Evolutionary conservation across 2,888 invertebrate genomes (phyloP).

Genomic region (Dicyrtoma fusca): DNA sequence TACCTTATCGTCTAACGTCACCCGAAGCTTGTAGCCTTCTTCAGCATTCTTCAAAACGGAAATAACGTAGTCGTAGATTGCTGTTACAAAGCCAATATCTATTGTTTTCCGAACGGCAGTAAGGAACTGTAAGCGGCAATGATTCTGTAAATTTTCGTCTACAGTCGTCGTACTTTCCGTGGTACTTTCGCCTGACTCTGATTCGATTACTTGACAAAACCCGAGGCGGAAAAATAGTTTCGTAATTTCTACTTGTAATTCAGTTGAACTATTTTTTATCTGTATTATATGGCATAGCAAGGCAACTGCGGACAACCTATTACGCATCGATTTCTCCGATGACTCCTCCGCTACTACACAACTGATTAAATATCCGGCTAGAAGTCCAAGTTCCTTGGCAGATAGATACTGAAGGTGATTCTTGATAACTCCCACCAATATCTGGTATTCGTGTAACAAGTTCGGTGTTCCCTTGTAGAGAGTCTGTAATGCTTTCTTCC

Average conservation of each 20-base stretch:
- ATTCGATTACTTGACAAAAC: conserved; percentile 21
- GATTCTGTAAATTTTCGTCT: conserved; percentile 12
- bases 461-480: conserved; percentile 37
- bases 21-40: not conserved
- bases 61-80: conserved; percentile 20
- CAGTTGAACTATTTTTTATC: conserved; percentile 14
- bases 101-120: conserved; percentile 11
- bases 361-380: not conserved
- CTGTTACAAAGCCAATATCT: conserved; percentile 3
- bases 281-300: conserved; percentile 21
- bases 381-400: conserved; percentile 24
- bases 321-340: conserved; percentile 13
- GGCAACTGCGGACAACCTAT: conserved; percentile 19
- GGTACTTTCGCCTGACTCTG: not conserved
- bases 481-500: conserved; percentile 27
- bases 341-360: not conserved
- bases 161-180: not conserved
- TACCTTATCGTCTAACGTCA: not conserved
- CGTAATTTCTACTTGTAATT: conserved; percentile 10
- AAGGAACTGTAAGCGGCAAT: conserved; percentile 5
- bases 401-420: conserved; percentile 17
- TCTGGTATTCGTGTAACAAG: conserved; percentile 32
- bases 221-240: conserved; percentile 31
- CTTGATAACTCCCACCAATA: conserved; percentile 12
- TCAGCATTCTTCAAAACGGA: not conserved